These are phyloP conservation scores for Scyliorhinus canicula DNA, from an alignment of 2,797 vertebrate species.

Conservation along the genomic window DNA sequence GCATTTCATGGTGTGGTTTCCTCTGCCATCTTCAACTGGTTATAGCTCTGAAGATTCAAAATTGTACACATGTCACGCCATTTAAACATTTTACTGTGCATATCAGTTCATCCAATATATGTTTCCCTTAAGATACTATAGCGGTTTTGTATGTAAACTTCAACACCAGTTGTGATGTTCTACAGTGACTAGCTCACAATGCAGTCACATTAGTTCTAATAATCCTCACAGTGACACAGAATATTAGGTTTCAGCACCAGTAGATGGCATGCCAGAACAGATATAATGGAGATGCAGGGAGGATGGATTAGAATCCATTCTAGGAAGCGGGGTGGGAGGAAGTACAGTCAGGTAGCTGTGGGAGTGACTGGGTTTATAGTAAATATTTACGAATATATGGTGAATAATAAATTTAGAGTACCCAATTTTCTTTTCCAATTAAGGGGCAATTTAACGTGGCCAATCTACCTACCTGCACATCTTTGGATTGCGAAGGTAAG, in stretches of 20 bases:
- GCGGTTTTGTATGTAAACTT: neutral
- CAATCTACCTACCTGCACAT: no score
- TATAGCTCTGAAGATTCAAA: neutral
- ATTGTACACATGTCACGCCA: neutral
- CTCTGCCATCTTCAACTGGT: neutral
- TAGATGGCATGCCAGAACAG: no score
- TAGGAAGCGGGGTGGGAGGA: neutral
- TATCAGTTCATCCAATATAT: neutral
- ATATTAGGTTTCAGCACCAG: neutral
- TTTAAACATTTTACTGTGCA: neutral
- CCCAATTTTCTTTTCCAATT: no score
- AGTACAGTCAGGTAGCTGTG: neutral
- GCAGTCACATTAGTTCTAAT: neutral
- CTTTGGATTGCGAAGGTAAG: no score
- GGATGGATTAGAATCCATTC: neutral
- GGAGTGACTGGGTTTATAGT: neutral
- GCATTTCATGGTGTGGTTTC: neutral
- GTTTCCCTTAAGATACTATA: neutral
- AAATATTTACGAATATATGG: no score
- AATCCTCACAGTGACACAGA: neutral
- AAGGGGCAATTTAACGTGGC: no score
- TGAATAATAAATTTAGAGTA: no score
- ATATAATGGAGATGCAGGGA: neutral
- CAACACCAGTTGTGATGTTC: neutral
- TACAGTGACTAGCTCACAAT: neutral